phyloP scores from a whole-genome alignment of 2,888 invertebrate genomes.

The Rhamnusium bicolor region DNA sequence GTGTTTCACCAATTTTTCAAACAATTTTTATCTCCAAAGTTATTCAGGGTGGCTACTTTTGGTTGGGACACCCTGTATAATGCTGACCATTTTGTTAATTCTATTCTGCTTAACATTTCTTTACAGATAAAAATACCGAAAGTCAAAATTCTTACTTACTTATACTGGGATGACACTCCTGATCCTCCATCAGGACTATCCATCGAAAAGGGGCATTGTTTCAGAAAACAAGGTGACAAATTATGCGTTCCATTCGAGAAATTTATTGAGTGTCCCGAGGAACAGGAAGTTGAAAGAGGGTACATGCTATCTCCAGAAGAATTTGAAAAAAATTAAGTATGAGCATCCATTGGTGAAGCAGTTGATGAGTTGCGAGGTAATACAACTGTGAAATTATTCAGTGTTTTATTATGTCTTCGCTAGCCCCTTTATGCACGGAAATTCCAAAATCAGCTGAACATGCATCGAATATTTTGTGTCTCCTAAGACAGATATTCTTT shows the following conservation, averaged over 20 bases:
- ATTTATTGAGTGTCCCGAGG: slow-evolving; percentile 46
- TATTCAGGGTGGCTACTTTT: too few species aligned
- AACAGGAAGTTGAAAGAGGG: slow-evolving; percentile 72
- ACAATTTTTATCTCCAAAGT: too few species aligned
- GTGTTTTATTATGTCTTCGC: neutral
- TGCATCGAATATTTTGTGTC: too few species aligned
- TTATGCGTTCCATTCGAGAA: slow-evolving; percentile 67
- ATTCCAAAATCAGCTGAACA: too few species aligned
- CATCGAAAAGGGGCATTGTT: slow-evolving; percentile 71
- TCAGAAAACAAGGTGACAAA: slow-evolving; percentile 66
- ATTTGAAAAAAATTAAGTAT: slow-evolving; percentile 76
- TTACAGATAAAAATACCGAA: slow-evolving; percentile 67
- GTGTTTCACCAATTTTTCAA: too few species aligned
- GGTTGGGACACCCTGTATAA: too few species aligned
- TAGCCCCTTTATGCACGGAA: neutral
- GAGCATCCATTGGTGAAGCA: slow-evolving; percentile 77
- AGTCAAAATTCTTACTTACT: slow-evolving; percentile 66
- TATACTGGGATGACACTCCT: slow-evolving; percentile 69
- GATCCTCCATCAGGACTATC: slow-evolving; percentile 69
- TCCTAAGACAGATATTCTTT: too few species aligned
- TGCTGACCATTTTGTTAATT: too few species aligned
- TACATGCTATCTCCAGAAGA: slow-evolving; percentile 76
- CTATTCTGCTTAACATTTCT: slow-evolving; percentile 6
- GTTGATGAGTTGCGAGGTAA: slow-evolving; percentile 75
- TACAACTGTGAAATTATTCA: neutral